phyloP scores from a whole-genome alignment of 2,888 invertebrate species.

The Ametastegia equiseti region DNA sequence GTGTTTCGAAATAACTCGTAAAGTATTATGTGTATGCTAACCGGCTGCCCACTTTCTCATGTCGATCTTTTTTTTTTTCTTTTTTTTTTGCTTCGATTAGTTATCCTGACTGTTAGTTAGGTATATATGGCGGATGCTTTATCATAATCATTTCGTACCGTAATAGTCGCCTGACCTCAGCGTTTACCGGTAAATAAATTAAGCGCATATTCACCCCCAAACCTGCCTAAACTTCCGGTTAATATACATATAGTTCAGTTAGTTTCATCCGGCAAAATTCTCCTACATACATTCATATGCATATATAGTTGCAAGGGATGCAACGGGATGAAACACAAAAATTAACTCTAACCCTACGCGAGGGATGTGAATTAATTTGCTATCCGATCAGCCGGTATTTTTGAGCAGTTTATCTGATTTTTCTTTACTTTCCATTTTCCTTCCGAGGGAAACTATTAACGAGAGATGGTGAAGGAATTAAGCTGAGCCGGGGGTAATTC shows the following conservation, averaged over 20 bases:
- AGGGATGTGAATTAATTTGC: background rate
- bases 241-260: no score
- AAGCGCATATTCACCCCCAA: background rate
- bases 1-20: slow-evolving; percentile 39
- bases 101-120: background rate
- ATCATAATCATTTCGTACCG: background rate
- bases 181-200: slow-evolving; percentile 5
- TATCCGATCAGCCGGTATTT: slow-evolving; percentile 14
- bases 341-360: background rate
- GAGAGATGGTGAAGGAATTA: slow-evolving; percentile 15
- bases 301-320: background rate
- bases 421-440: background rate
- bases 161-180: slow-evolving; percentile 1
- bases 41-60: slow-evolving; percentile 8
- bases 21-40: slow-evolving; percentile 8
- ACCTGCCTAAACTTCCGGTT: background rate
- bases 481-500: slow-evolving; percentile 27
- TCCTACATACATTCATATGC: background rate
- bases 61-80: slow-evolving; percentile 3
- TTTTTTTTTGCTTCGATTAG: background rate
- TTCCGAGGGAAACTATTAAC: slow-evolving; percentile 28
- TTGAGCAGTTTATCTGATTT: slow-evolving; percentile 25
- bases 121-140: slow-evolving; percentile 6
- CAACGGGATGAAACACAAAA: background rate
- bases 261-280: slow-evolving; percentile 21